Percentiles rank a stretch among this genome's conserved stretches.
Conservation (phyloP, 2,113 vertebrate species). For the Taurulus bubalis region DNA sequence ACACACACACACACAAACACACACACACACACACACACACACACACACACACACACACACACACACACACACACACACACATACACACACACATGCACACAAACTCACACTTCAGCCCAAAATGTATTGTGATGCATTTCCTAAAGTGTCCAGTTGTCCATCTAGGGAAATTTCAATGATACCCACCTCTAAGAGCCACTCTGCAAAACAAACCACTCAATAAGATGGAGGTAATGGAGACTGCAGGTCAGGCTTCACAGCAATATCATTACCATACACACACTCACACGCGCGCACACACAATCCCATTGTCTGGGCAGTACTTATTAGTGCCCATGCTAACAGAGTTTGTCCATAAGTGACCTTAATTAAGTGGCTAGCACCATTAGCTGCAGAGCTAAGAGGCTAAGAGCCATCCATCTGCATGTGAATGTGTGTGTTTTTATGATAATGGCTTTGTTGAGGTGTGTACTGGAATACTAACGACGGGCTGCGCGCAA, state of each 20-base stretch:
- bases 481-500: slow-evolving; percentile 65
- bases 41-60: slow-evolving; percentile 69
- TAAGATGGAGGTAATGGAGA: slow-evolving; percentile 80
- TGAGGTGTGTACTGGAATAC: slow-evolving; percentile 78
- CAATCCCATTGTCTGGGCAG: slow-evolving; percentile 73
- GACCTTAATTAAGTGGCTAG: slow-evolving; percentile 83
- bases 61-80: slow-evolving; percentile 72
- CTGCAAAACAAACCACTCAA: slow-evolving; percentile 84
- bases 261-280: slow-evolving; percentile 78
- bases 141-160: slow-evolving; percentile 74
- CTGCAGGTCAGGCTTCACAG: slow-evolving; percentile 77
- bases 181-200: slow-evolving; percentile 76
- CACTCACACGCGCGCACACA: slow-evolving; percentile 53
- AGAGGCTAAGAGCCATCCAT: slow-evolving; percentile 78
- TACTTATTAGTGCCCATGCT: slow-evolving; percentile 76
- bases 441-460: slow-evolving; percentile 80
- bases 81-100: slow-evolving; percentile 65
- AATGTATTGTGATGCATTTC: slow-evolving; percentile 74
- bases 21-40: slow-evolving; percentile 64
- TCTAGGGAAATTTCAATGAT: slow-evolving; percentile 76
- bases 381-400: slow-evolving; percentile 78
- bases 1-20: slow-evolving; percentile 73
- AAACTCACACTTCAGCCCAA: slow-evolving; percentile 54
- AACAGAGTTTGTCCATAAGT: slow-evolving; percentile 83
- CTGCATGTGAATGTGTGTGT: slow-evolving; percentile 81